These are phyloP conservation scores for Percopsis omiscomaycus DNA, from an alignment of 2,797 vertebrate species.

Conservation along the genomic window DNA sequence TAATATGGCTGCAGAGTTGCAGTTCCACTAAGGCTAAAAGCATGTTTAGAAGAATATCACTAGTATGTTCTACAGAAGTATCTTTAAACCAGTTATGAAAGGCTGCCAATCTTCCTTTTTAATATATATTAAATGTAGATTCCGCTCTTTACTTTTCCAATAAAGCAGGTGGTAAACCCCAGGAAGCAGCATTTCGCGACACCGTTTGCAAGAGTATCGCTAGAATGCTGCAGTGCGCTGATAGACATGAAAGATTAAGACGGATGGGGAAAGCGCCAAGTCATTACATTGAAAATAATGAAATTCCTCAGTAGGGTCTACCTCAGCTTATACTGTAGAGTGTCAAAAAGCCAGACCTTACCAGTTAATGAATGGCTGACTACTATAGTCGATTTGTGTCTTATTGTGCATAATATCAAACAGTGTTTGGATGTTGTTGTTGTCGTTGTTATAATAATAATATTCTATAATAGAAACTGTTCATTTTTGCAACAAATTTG, in stretches of 20 bases:
- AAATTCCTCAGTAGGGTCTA: background rate
- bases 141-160: conserved; percentile 38
- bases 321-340: background rate
- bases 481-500: too few relatives aligned
- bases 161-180: conserved; percentile 9
- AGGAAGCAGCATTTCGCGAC: conserved; percentile 7
- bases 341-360: background rate
- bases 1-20: background rate
- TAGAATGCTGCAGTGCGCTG: conserved; percentile 21
- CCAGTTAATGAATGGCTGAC: background rate
- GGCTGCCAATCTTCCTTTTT: conserved; percentile 30
- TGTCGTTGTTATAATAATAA: too few relatives aligned
- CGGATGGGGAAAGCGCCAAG: conserved; percentile 27
- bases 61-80: conserved; percentile 20
- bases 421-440: too few relatives aligned
- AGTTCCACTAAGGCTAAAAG: background rate
- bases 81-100: conserved; percentile 25
- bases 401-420: too few relatives aligned
- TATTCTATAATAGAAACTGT: too few relatives aligned
- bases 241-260: conserved; percentile 44
- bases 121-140: conserved; percentile 36
- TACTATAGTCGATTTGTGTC: too few relatives aligned
- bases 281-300: conserved; percentile 33
- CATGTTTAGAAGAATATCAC: too few relatives aligned
- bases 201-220: conserved; percentile 25